A percentile compares a stretch with the other conserved stretches of the same genome.
Conservation (phyloP, 1,140 invertebrate species). For the Hypsibius dujardini region DNA sequence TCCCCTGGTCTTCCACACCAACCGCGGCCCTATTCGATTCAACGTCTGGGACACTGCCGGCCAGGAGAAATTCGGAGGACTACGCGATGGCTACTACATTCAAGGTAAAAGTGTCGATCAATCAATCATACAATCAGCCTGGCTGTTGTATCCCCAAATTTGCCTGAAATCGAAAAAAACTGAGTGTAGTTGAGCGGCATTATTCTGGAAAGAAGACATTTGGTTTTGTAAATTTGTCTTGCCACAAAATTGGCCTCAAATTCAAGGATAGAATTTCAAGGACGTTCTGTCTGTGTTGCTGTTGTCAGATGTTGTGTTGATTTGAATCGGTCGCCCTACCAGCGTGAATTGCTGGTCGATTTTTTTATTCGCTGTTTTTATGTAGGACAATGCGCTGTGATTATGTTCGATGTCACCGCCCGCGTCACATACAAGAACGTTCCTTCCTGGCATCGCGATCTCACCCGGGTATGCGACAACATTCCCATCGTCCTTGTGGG, state of each 20-base stretch:
- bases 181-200: too few species aligned
- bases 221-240: too few species aligned
- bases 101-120: constrained; percentile 41
- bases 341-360: too few species aligned
- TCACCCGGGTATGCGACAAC: constrained; percentile 94
- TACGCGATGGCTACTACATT: constrained; percentile 98
- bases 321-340: too few species aligned
- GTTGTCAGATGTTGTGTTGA: too few species aligned
- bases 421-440: constrained; percentile 99
- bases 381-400: constrained; percentile 85
- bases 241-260: too few species aligned
- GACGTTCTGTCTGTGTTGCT: too few species aligned
- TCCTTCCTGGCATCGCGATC: constrained; percentile 96
- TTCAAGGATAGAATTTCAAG: too few species aligned
- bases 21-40: constrained; percentile 85
- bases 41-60: constrained; percentile 99
- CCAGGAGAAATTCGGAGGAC: constrained; percentile 96
- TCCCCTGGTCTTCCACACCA: constrained; percentile 93
- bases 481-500: constrained; percentile 96
- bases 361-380: constrained; percentile 23
- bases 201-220: too few species aligned
- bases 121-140: too few species aligned
- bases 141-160: too few species aligned
- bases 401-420: constrained; percentile 99
- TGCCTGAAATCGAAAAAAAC: too few species aligned